These are phyloP conservation scores for Oryzias dopingdopingensis DNA, from an alignment of 2,797 vertebrate genomes.

Conservation along the genomic window DNA sequence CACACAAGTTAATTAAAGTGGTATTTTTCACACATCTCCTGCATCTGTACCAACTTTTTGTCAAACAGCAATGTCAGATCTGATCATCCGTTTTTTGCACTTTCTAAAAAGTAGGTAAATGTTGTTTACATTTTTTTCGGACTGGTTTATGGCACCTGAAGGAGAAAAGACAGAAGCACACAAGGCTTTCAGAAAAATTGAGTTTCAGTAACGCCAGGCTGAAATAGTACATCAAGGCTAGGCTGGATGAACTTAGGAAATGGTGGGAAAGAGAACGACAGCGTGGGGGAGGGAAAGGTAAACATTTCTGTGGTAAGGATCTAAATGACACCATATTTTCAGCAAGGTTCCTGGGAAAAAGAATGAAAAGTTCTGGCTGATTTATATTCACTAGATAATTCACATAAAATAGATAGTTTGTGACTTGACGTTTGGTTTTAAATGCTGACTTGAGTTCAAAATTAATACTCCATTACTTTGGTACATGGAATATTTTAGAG, in stretches of 20 bases:
- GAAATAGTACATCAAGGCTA: conserved; percentile 32
- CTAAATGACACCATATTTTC: conserved; percentile 47
- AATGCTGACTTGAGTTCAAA: no score
- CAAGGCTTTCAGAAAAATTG: conserved; percentile 20
- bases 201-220: conserved; percentile 37
- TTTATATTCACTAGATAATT: conserved; percentile 10
- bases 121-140: no score
- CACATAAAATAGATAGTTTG: no score
- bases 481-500: no score
- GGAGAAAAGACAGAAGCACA: conserved; percentile 6
- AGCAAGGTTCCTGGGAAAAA: conserved; percentile 26
- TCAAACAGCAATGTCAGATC: no score
- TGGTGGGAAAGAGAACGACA: conserved; percentile 34
- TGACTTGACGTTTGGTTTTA: no score
- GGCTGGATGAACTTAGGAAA: conserved; percentile 52
- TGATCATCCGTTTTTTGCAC: no score
- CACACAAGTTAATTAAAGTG: no score
- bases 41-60: no score
- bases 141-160: not conserved
- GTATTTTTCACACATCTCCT: no score
- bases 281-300: conserved; percentile 23
- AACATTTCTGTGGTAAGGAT: conserved; percentile 37
- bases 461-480: no score
- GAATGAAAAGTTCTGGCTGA: conserved; percentile 18
- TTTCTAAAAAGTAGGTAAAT: no score